A percentile compares a stretch with the other conserved stretches of the same genome.
phyloP scores from a whole-genome alignment of 1,140 invertebrate genomes.

The Atopsyche davidsoni region DNA sequence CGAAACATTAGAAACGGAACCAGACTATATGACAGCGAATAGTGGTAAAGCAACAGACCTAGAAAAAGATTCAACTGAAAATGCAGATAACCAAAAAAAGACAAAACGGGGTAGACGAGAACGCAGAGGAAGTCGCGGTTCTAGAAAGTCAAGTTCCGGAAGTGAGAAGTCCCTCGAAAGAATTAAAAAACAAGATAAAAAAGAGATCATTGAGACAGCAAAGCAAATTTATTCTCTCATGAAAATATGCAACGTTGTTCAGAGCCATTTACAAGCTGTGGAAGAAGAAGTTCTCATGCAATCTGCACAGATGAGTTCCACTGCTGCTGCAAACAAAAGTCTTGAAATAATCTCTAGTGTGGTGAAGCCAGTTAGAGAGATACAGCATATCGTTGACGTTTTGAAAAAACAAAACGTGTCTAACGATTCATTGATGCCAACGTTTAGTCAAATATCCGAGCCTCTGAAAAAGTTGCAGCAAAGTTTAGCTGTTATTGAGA shows the following conservation, averaged over 20 bases:
- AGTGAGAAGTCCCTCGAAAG: constrained; percentile 43
- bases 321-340: constrained; percentile 55
- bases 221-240: constrained; percentile 18
- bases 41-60: constrained; percentile 28
- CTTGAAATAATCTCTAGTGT: constrained; percentile 58
- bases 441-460: constrained; percentile 53
- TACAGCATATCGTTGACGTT: constrained; percentile 52
- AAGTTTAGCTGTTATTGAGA: constrained; percentile 57
- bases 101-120: constrained; percentile 38
- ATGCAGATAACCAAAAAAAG: constrained; percentile 35
- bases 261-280: constrained; percentile 49
- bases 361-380: constrained; percentile 56
- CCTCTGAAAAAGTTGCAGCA: constrained; percentile 57
- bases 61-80: constrained; percentile 38
- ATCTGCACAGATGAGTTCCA: constrained; percentile 56
- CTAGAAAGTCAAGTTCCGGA: constrained; percentile 44
- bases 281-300: constrained; percentile 56
- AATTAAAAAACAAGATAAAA: constrained; percentile 33
- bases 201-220: constrained; percentile 30
- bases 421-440: constrained; percentile 41
- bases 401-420: constrained; percentile 38
- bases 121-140: constrained; percentile 36
- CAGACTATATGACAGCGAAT: neutral
- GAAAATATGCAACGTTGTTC: constrained; percentile 30
- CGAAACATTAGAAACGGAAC: neutral